Evolutionary conservation across 2,797 vertebrate species (phyloP).

Genomic region (Odontamblyopus lacepedii): DNA sequence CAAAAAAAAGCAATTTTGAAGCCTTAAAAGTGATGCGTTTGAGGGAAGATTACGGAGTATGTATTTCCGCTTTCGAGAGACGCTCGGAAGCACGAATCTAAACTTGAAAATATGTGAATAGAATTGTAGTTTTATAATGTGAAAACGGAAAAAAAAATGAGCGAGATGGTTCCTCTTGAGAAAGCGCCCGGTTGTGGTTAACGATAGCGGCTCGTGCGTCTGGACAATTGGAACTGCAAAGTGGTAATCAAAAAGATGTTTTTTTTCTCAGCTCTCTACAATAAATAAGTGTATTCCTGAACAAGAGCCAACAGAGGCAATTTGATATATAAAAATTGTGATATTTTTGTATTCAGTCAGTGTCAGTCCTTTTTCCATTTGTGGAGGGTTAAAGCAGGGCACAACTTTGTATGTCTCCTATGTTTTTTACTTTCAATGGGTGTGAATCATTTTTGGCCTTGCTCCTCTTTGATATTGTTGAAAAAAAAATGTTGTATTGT

Average conservation of each 20-base stretch:
- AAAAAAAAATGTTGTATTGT: slow-evolving; percentile 74
- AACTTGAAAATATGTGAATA: slow-evolving; percentile 87
- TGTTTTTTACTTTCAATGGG: slow-evolving; percentile 58
- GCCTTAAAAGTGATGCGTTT: slow-evolving; percentile 81
- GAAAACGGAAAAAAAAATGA: slow-evolving; percentile 63
- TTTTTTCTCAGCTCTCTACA: slow-evolving; percentile 66
- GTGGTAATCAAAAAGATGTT: slow-evolving; percentile 67
- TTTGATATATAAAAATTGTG: slow-evolving; percentile 91
- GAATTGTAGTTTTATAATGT: slow-evolving; percentile 88
- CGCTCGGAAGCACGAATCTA: slow-evolving; percentile 77
- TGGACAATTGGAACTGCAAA: slow-evolving; percentile 82
- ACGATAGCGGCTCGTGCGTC: slow-evolving; percentile 73
- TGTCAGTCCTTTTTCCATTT: slow-evolving; percentile 86
- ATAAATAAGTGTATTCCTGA: slow-evolving; percentile 76
- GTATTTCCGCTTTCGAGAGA: slow-evolving; percentile 77
- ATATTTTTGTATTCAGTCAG: slow-evolving; percentile 94
- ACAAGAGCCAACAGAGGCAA: slow-evolving; percentile 82
- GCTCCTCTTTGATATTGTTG: slow-evolving; percentile 84
- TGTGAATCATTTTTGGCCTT: slow-evolving; percentile 81
- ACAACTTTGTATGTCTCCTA: slow-evolving; percentile 77
- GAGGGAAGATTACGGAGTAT: slow-evolving; percentile 65
- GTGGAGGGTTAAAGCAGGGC: slow-evolving; percentile 83
- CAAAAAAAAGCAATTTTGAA: slow-evolving; percentile 75
- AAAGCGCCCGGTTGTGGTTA: slow-evolving; percentile 69
- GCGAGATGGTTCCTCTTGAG: slow-evolving; percentile 58